phyloP scores from a whole-genome alignment of 2,888 invertebrate genomes.

The Drosophila mayaguana region DNA sequence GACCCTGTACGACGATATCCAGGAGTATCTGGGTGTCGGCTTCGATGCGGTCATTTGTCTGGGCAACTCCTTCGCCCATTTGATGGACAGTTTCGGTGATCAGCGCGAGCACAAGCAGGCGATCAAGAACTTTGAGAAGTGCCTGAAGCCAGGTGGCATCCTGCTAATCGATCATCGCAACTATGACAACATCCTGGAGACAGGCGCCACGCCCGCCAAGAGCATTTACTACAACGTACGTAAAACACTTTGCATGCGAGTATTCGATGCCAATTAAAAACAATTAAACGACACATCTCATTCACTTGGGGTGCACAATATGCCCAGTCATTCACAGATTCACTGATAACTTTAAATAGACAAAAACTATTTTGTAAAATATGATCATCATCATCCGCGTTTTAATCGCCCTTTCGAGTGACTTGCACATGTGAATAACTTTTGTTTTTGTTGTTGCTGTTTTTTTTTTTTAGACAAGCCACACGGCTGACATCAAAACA shows the following conservation, averaged over 20 bases:
- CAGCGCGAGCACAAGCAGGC: conserved; percentile 92
- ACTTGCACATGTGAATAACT: conserved; percentile 41
- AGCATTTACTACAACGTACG: conserved; percentile 96
- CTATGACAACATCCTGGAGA: conserved; percentile 92
- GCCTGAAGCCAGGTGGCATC: conserved; percentile 93
- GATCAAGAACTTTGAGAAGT: conserved; percentile 91
- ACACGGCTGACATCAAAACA: conserved; percentile 93
- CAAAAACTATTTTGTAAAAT: conserved; percentile 19
- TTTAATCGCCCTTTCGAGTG: conserved; percentile 40
- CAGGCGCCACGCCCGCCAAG: conserved; percentile 91
- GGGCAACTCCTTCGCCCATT: conserved; percentile 96
- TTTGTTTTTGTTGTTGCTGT: background rate
- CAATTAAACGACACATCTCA: conserved; percentile 52
- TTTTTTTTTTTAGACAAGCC: conserved; percentile 88
- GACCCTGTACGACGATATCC: conserved; percentile 91
- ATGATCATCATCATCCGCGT: conserved; percentile 12
- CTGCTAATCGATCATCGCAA: conserved; percentile 95
- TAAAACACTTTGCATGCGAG: conserved; percentile 53
- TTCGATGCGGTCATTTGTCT: conserved; percentile 96
- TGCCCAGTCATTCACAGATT: conserved; percentile 44
- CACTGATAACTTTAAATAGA: conserved; percentile 49
- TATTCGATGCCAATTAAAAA: conserved; percentile 51
- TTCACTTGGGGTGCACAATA: conserved; percentile 7
- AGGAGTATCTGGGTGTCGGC: conserved; percentile 87
- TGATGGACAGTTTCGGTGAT: conserved; percentile 92